Conservation (phyloP, 2,888 invertebrate species). For the Dicyrtomina minuta region DNA sequence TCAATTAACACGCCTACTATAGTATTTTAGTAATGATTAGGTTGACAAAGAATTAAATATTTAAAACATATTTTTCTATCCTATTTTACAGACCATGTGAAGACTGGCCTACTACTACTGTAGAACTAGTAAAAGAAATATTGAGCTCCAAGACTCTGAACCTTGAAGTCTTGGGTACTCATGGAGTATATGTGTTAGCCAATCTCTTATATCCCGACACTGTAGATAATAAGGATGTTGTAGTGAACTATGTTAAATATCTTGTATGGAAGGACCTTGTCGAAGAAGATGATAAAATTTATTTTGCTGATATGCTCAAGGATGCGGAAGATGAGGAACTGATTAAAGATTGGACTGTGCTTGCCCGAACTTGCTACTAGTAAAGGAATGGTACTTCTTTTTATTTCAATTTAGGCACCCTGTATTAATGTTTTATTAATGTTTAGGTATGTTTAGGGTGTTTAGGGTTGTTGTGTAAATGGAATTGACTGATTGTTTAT, state of each 20-base stretch:
- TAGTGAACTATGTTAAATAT: too few species aligned
- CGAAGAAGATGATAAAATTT: neutral
- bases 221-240: neutral
- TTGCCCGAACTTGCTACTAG: neutral
- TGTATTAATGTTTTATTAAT: too few species aligned
- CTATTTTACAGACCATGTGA: too few species aligned
- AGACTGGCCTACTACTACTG: neutral
- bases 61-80: too few species aligned
- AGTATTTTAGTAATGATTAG: too few species aligned
- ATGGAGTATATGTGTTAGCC: conserved; percentile 1
- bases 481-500: too few species aligned
- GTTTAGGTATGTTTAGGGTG: too few species aligned
- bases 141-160: neutral
- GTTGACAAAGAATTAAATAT: too few species aligned
- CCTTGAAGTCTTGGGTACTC: neutral
- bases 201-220: neutral
- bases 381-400: neutral
- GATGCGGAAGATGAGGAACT: conserved; percentile 10
- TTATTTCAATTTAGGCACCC: conserved; percentile 6
- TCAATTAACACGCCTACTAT: too few species aligned
- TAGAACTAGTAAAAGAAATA: neutral
- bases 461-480: too few species aligned
- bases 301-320: neutral
- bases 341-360: conserved; percentile 1
- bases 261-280: neutral